Conservation (phyloP, 2,113 vertebrate genomes). For the Brienomyrus brachyistius region DNA sequence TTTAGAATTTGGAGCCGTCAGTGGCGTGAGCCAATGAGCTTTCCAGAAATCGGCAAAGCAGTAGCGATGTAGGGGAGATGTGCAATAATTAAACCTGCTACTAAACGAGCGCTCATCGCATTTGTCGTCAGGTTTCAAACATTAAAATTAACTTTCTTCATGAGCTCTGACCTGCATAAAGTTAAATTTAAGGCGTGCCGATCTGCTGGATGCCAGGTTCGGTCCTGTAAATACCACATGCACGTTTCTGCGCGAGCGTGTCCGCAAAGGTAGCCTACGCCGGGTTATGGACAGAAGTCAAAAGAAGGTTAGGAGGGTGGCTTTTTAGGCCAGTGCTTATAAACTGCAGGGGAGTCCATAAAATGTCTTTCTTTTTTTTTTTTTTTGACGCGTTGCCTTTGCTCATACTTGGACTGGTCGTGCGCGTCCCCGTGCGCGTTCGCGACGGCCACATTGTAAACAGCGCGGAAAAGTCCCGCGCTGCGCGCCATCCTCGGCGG, state of each 20-base stretch:
- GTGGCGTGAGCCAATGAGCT: slow-evolving; percentile 27
- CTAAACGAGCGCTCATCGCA: neutral
- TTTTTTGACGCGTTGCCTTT: neutral
- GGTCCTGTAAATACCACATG: slow-evolving; percentile 30
- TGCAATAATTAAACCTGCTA: slow-evolving; percentile 13
- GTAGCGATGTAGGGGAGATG: slow-evolving; percentile 25
- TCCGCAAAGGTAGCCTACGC: neutral
- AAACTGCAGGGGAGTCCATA: neutral
- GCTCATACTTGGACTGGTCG: neutral
- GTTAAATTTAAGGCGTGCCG: neutral
- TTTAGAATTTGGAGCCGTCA: slow-evolving; percentile 5
- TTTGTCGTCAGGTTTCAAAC: neutral
- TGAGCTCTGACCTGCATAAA: neutral
- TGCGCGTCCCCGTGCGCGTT: neutral
- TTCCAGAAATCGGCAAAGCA: slow-evolving; percentile 18
- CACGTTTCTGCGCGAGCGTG: slow-evolving; percentile 29
- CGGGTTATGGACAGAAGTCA: slow-evolving; percentile 22
- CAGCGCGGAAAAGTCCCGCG: slow-evolving; percentile 37
- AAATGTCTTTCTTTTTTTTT: neutral
- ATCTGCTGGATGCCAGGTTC: neutral
- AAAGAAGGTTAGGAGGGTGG: slow-evolving; percentile 6
- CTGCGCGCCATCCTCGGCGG: slow-evolving; percentile 33
- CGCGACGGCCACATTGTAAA: slow-evolving; percentile 26
- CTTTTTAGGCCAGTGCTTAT: neutral
- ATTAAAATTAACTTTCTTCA: neutral